phyloP scores from a whole-genome alignment of 2,797 vertebrate species.

The Eidolon dupreanum region DNA sequence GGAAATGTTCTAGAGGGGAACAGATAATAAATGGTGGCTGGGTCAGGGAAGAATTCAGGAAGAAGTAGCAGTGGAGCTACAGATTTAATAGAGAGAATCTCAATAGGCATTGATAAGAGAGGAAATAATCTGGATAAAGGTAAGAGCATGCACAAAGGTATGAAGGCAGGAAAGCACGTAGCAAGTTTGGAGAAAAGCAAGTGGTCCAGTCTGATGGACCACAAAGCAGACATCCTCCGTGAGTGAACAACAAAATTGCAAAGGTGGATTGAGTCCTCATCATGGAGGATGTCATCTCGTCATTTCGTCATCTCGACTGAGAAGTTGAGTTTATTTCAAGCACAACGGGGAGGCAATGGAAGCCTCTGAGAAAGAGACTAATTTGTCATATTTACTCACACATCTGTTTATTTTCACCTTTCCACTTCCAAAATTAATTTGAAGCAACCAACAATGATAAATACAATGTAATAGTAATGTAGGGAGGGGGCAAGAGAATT shows the following conservation, averaged over 20 bases:
- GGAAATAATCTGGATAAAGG: background rate
- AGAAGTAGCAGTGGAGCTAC: background rate
- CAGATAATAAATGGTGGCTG: background rate
- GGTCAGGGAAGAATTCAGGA: background rate
- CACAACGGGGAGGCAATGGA: background rate
- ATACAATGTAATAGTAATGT: background rate
- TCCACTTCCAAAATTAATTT: slow-evolving; percentile 36
- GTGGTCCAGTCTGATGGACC: background rate
- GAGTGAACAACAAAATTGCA: background rate
- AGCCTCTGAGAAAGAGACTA: background rate
- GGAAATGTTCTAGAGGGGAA: background rate
- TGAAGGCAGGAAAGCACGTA: background rate
- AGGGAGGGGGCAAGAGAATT: no score
- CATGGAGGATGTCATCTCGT: background rate
- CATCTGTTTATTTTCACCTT: slow-evolving; percentile 33
- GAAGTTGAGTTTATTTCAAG: slow-evolving; percentile 1
- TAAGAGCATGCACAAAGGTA: background rate
- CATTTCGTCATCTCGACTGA: background rate
- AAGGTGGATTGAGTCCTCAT: background rate
- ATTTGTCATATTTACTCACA: background rate
- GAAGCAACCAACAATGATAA: background rate
- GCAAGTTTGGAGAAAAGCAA: background rate
- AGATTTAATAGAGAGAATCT: slow-evolving; percentile 17
- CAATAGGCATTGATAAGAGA: background rate
- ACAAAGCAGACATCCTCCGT: background rate